Percentiles rank a stretch among this genome's conserved stretches.
Conservation (phyloP, 2,888 invertebrate species). For the Drosophila paranaensis region DNA sequence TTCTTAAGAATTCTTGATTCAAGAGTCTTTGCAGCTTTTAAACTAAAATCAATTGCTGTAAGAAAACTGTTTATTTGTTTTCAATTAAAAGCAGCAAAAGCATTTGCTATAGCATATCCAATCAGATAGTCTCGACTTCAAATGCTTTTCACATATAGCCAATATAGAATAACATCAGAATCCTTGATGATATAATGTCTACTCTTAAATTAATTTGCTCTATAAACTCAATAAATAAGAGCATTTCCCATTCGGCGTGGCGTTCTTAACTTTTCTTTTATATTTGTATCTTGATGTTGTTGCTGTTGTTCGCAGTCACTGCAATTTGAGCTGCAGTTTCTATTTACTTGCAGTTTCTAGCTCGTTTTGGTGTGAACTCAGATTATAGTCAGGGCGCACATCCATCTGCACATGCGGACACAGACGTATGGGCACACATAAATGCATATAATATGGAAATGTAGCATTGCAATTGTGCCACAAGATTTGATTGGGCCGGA, state of each 20-base stretch:
- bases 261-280: neutral
- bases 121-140: no score
- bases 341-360: slow-evolving; percentile 77
- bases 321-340: slow-evolving; percentile 68
- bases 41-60: no score
- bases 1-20: neutral
- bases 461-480: slow-evolving; percentile 26
- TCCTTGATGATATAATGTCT: no score
- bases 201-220: no score
- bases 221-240: neutral
- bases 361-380: slow-evolving; percentile 63
- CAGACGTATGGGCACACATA: slow-evolving; percentile 10
- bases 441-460: slow-evolving; percentile 31
- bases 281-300: slow-evolving; percentile 13
- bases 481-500: slow-evolving; percentile 37
- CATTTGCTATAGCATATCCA: no score
- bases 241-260: neutral
- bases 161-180: no score
- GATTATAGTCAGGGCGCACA: slow-evolving; percentile 16
- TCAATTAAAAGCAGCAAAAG: neutral
- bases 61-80: no score
- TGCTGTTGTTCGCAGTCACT: slow-evolving; percentile 15
- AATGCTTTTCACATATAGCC: no score
- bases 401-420: neutral
- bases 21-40: no score